phyloP scores from a whole-genome alignment of 2,113 vertebrate genomes.

The Madoqua kirkii region DNA sequence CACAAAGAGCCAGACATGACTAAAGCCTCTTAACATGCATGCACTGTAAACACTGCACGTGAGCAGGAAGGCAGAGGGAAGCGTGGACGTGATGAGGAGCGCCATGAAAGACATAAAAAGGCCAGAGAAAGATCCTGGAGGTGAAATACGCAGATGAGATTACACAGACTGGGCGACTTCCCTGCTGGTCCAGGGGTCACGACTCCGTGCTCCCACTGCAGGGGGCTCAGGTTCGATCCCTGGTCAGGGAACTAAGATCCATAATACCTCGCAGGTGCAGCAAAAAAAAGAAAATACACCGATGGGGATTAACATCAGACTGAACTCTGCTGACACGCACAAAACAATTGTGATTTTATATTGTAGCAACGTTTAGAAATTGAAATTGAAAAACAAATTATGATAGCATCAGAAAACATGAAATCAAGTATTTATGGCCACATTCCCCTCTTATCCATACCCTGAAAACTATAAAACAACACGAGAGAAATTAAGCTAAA shows the following conservation, averaged over 20 bases:
- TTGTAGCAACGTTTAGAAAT: background rate
- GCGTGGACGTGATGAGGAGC: accelerated
- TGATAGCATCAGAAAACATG: background rate
- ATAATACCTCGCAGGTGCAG: background rate
- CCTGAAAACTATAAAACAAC: background rate
- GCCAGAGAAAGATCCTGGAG: too few relatives aligned
- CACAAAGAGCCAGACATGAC: accelerated
- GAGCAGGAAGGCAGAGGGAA: background rate
- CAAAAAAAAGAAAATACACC: background rate
- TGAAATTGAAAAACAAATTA: background rate
- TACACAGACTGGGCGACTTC: accelerated
- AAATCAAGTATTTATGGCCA: background rate
- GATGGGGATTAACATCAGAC: background rate
- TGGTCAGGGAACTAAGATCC: background rate
- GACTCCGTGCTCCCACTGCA: background rate
- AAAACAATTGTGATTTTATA: accelerated
- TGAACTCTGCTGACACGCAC: background rate
- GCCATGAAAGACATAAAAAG: accelerated
- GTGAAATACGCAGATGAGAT: too few relatives aligned
- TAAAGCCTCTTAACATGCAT: background rate
- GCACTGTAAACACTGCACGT: accelerated
- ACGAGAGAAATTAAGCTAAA: background rate
- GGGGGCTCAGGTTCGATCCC: background rate
- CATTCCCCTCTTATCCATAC: too few relatives aligned
- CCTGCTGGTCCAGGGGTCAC: background rate